These are phyloP conservation scores for Oligia strigilis DNA, from an alignment of 2,888 invertebrate genomes.

Conservation along the genomic window DNA sequence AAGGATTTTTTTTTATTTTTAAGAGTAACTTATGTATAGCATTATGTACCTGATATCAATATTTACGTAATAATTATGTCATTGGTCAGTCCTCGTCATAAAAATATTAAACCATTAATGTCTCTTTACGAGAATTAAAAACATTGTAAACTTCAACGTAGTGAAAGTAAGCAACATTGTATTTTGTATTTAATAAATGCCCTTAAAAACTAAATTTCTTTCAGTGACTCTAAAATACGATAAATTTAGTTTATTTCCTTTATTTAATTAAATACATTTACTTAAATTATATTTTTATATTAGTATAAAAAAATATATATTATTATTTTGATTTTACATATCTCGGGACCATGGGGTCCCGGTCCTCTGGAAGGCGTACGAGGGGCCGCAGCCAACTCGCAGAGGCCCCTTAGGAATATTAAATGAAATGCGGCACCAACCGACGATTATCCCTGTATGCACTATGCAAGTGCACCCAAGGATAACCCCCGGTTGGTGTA, in stretches of 20 bases:
- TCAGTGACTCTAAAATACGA: not conserved
- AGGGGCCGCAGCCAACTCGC: no score
- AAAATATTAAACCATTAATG: slow-evolving; percentile 35
- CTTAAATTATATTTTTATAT: no score
- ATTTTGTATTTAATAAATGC: slow-evolving; percentile 78
- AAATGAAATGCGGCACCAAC: no score
- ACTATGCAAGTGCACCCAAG: no score
- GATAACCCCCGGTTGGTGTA: no score
- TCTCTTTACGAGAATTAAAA: slow-evolving; percentile 62
- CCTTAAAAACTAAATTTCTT: slow-evolving; percentile 32
- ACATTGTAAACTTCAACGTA: slow-evolving; percentile 74
- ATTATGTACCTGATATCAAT: slow-evolving; percentile 54
- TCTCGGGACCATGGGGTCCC: no score
- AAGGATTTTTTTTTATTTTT: slow-evolving; percentile 54
- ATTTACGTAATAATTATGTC: slow-evolving; percentile 53
- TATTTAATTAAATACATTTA: no score
- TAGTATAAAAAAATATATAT: no score
- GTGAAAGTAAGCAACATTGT: slow-evolving; percentile 74
- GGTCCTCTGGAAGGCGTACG: no score
- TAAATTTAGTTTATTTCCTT: not conserved
- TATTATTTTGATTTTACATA: not conserved
- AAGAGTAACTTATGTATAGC: slow-evolving; percentile 61
- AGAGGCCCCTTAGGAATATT: no score
- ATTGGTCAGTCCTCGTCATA: slow-evolving; percentile 54
- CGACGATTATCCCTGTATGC: no score